phyloP scores from a whole-genome alignment of 2,113 vertebrate genomes.

The Connochaetes taurinus region DNA sequence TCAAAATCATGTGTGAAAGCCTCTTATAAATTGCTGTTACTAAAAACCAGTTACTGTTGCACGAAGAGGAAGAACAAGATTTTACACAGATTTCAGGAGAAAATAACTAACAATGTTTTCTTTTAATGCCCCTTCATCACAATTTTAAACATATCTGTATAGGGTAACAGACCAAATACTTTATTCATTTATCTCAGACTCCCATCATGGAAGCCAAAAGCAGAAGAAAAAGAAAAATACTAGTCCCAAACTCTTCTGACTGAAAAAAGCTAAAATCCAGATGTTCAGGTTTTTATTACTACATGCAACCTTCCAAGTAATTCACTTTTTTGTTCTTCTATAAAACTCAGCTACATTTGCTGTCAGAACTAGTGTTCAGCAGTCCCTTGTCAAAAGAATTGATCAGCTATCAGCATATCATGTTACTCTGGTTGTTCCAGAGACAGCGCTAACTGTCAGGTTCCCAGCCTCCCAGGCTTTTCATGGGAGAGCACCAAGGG shows the following conservation, averaged over 20 bases:
- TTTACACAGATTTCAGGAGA: not conserved
- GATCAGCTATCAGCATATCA: constrained; percentile 62
- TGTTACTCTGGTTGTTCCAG: constrained; percentile 50
- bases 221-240: not conserved
- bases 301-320: constrained; percentile 58
- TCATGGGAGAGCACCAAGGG: constrained; percentile 32
- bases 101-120: not conserved
- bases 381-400: constrained; percentile 60
- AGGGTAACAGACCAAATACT: constrained; percentile 44
- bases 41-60: not conserved
- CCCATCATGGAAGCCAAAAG: constrained; percentile 52
- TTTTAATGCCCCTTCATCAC: constrained; percentile 4
- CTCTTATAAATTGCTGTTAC: not conserved
- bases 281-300: constrained; percentile 67
- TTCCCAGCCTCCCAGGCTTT: constrained; percentile 39
- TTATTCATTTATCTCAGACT: constrained; percentile 57
- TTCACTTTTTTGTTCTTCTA: constrained; percentile 56
- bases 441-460: not conserved
- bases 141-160: constrained; percentile 42
- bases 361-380: constrained; percentile 63
- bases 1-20: not conserved
- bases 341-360: constrained; percentile 53
- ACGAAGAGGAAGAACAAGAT: not conserved
- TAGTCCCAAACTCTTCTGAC: constrained; percentile 48
- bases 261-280: constrained; percentile 70